These are phyloP conservation scores for Callithrix jacchus DNA, from an alignment of 2,113 vertebrate genomes.

Conservation along the genomic window DNA sequence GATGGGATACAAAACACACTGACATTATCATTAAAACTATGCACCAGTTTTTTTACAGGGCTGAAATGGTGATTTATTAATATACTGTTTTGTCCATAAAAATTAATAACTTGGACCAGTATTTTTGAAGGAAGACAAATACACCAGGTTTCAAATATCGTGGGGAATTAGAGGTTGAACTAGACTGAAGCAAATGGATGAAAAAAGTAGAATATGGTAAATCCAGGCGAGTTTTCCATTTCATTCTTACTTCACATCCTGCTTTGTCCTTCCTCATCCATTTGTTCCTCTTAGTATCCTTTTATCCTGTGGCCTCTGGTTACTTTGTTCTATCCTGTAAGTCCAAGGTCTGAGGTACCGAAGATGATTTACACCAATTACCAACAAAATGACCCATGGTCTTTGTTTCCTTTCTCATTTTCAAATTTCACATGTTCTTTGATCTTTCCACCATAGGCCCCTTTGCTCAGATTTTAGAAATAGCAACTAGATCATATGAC, in stretches of 20 bases:
- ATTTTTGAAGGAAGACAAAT: not conserved
- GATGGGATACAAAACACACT: slow-evolving; percentile 52
- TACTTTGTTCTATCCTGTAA: not conserved
- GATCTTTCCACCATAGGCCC: not conserved
- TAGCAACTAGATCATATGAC: not conserved
- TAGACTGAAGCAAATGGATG: not conserved
- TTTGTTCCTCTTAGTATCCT: not conserved
- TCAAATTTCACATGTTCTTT: not conserved
- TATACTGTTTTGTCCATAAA: not conserved
- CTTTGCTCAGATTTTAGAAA: not conserved
- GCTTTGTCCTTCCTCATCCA: not conserved
- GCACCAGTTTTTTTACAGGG: not conserved
- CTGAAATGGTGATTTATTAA: not conserved
- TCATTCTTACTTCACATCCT: not conserved
- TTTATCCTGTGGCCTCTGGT: not conserved
- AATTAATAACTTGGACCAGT: not conserved
- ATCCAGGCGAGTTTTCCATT: not conserved
- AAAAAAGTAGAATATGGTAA: not conserved
- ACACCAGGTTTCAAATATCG: not conserved
- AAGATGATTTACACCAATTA: not conserved
- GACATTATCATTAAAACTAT: slow-evolving; percentile 32
- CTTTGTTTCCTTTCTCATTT: not conserved
- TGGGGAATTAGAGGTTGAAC: not conserved
- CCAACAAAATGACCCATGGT: not conserved
- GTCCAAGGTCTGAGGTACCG: not conserved